Conservation (phyloP, 2,797 vertebrate genomes). For the Chloroceryle inda region DNA sequence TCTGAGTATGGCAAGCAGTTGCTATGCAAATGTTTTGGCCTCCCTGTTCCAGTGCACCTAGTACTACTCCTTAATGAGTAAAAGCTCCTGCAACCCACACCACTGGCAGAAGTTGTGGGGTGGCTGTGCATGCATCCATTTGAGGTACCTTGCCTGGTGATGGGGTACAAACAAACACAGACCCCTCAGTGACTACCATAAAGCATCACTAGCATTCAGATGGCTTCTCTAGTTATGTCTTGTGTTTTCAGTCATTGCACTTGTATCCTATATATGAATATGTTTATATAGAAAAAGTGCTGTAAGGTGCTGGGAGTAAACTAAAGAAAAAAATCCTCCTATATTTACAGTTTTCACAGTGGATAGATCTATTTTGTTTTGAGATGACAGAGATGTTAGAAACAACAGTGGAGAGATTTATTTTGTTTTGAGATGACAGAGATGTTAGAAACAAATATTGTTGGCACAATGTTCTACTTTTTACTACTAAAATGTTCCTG, state of each 20-base stretch:
- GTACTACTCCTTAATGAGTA: background rate
- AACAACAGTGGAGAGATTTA: background rate
- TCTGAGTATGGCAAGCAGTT: background rate
- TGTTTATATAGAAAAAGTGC: background rate
- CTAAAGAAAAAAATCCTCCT: background rate
- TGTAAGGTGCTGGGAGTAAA: background rate
- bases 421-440: background rate
- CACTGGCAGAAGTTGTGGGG: background rate
- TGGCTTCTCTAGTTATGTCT: background rate
- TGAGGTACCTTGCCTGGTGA: background rate
- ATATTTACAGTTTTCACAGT: background rate
- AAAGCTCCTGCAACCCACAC: background rate
- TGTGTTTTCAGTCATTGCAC: too few species aligned
- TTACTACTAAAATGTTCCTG: background rate
- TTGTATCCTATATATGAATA: rapidly evolving
- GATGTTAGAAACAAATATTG: background rate
- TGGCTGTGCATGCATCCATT: rapidly evolving
- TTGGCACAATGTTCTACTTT: background rate
- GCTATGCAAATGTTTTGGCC: background rate
- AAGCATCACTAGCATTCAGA: background rate
- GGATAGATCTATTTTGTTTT: background rate
- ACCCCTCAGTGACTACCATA: background rate
- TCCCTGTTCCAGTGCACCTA: background rate
- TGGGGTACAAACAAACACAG: too few species aligned
- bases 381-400: background rate